Conservation (phyloP, 2,113 vertebrate genomes). For the Serranochromis macrocephalus region DNA sequence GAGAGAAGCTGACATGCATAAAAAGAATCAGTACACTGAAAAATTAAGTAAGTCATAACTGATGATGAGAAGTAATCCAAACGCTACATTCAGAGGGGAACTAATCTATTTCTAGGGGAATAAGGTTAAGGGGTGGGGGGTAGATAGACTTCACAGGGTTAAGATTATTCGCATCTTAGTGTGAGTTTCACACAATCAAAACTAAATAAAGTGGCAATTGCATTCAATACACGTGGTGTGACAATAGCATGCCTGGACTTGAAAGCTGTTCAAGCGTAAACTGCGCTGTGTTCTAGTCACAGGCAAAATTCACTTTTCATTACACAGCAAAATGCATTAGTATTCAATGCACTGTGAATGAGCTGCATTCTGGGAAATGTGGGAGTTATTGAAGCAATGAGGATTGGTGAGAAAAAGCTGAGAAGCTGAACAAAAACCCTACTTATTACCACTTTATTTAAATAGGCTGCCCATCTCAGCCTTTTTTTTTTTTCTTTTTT, state of each 20-base stretch:
- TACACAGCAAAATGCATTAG: background rate
- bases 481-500: background rate
- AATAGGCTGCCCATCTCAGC: background rate
- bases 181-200: background rate
- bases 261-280: background rate
- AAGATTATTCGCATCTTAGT: background rate
- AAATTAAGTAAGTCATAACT: background rate
- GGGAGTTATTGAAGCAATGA: background rate
- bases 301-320: background rate
- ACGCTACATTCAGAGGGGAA: background rate
- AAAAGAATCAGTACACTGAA: background rate
- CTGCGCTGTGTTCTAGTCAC: background rate
- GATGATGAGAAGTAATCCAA: background rate
- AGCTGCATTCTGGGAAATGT: background rate
- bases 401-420: background rate
- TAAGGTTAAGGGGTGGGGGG: background rate
- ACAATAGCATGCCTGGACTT: background rate
- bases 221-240: background rate
- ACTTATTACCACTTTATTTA: background rate
- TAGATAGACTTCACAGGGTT: background rate
- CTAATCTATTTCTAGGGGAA: background rate
- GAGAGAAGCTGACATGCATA: background rate
- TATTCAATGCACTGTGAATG: background rate
- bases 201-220: background rate
- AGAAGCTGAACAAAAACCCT: background rate